A percentile compares a stretch with the other conserved stretches of the same genome.
Evolutionary conservation across 2,888 invertebrate genomes (phyloP).

Genomic region (Pterobdella sp.): DNA sequence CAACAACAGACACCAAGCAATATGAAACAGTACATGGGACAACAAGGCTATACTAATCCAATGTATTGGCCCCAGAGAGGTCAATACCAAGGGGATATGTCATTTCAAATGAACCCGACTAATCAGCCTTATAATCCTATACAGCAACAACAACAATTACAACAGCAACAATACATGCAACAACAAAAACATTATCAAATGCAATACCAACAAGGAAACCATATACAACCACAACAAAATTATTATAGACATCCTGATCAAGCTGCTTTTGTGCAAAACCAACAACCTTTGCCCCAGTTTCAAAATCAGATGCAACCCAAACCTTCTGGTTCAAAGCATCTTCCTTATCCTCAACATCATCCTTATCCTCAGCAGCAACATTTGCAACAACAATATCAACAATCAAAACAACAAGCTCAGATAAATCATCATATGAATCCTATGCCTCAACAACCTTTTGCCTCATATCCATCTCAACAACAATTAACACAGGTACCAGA

Average conservation of each 20-base stretch:
- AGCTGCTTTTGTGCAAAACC: not conserved
- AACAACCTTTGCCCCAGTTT: not conserved
- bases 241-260: not conserved
- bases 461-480: not conserved
- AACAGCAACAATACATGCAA: not conserved
- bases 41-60: slow-evolving; percentile 10
- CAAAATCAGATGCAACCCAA: slow-evolving; percentile 6
- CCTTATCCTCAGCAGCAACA: not conserved
- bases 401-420: slow-evolving; percentile 7
- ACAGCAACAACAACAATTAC: slow-evolving; percentile 23
- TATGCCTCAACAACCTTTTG: not conserved
- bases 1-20: slow-evolving; percentile 8
- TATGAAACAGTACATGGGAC: slow-evolving; percentile 9
- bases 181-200: slow-evolving; percentile 6
- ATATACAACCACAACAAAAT: not conserved
- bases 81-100: slow-evolving; percentile 24
- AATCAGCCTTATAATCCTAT: slow-evolving; percentile 19
- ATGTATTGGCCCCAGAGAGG: slow-evolving; percentile 1
- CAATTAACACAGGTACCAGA: not conserved
- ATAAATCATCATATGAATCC: not conserved
- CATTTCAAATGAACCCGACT: not conserved
- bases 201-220: not conserved
- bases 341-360: slow-evolving; percentile 7
- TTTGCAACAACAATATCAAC: not conserved
- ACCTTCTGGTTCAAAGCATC: not conserved